A percentile compares a stretch with the other conserved stretches of the same genome.
phyloP scores from a whole-genome alignment of 2,888 invertebrate species.

The Eilema sororculum region DNA sequence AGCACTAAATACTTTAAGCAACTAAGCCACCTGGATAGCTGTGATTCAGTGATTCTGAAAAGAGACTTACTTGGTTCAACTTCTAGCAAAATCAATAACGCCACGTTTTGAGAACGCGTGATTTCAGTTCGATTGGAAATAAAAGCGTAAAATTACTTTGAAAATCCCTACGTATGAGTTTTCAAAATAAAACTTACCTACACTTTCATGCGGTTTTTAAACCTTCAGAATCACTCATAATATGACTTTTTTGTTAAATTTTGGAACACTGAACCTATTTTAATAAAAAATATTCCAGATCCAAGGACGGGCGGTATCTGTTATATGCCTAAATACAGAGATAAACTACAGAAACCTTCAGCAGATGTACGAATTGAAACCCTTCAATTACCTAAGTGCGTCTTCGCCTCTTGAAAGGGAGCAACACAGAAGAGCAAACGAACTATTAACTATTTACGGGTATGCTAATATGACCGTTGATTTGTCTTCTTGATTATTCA shows the following conservation, averaged over 20 bases:
- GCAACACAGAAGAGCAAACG: constrained; percentile 61
- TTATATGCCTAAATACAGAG: constrained; percentile 86
- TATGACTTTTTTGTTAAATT: too few species aligned
- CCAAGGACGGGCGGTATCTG: constrained; percentile 80
- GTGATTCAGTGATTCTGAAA: too few species aligned
- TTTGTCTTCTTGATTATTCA: not conserved
- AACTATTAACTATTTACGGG: constrained; percentile 68
- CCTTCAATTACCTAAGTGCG: constrained; percentile 86
- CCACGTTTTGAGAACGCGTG: not conserved
- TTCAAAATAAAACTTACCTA: not conserved
- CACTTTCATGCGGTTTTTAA: too few species aligned
- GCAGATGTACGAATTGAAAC: constrained; percentile 80
- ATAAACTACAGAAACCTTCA: constrained; percentile 87
- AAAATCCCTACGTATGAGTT: not conserved
- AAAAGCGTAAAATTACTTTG: not conserved
- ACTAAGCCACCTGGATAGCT: too few species aligned
- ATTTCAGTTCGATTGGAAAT: not conserved
- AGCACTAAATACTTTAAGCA: too few species aligned
- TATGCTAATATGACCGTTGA: constrained; percentile 40
- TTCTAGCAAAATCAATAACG: not conserved
- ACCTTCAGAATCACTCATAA: too few species aligned
- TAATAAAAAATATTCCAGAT: constrained; percentile 21
- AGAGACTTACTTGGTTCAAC: too few species aligned
- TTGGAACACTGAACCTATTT: too few species aligned
- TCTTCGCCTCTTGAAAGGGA: constrained; percentile 73